Evolutionary conservation across 2,113 vertebrate genomes (phyloP).

Genomic region (Grammatotria lemairii): DNA sequence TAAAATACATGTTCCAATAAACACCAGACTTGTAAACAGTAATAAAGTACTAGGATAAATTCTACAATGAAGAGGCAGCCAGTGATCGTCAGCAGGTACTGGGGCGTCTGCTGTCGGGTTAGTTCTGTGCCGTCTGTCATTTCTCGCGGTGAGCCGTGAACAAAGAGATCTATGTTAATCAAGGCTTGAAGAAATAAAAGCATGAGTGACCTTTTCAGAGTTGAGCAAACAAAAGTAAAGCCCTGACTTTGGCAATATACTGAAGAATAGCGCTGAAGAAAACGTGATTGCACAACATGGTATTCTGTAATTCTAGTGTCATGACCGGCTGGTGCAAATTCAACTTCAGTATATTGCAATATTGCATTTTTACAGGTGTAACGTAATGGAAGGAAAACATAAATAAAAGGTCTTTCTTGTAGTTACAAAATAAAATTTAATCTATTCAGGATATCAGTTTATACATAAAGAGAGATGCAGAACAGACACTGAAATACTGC

Average conservation of each 20-base stretch:
- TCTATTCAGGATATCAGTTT: constrained; percentile 55
- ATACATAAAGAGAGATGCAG: constrained; percentile 50
- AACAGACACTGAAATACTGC: constrained; percentile 48
- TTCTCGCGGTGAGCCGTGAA: not conserved
- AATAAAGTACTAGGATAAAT: not conserved
- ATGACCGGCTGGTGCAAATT: not conserved
- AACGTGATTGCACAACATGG: not conserved
- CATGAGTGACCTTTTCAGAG: not conserved
- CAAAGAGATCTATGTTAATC: not conserved
- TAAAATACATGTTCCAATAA: not conserved
- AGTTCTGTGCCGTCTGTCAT: not conserved
- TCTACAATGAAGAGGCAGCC: not conserved
- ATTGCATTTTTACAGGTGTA: not conserved
- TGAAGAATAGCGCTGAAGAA: not conserved
- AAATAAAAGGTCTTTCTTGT: not conserved
- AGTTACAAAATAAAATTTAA: constrained; percentile 68
- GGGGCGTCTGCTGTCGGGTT: not conserved
- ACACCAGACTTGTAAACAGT: not conserved
- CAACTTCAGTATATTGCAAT: not conserved
- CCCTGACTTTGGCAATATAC: not conserved
- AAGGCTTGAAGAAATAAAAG: not conserved
- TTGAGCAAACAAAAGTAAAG: constrained; percentile 13
- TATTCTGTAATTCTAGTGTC: not conserved
- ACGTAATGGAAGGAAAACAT: not conserved
- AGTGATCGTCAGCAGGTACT: not conserved